Base-by-base conservation (phyloP, 2,113 vertebrate genomes). In the Odocoileus hemionus region DNA sequence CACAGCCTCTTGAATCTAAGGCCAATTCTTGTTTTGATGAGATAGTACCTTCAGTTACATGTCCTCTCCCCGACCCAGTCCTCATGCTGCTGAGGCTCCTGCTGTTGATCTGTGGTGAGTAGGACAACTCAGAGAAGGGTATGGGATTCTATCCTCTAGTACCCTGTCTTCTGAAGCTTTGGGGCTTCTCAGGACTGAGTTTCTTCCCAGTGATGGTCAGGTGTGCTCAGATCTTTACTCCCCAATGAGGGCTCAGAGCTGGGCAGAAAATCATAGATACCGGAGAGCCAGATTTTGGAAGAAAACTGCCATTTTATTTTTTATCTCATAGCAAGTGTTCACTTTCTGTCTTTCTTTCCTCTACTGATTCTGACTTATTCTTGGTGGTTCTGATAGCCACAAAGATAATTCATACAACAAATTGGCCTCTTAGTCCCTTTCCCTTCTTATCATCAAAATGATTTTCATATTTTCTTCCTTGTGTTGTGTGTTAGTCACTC, bases 51-150 rank as follows among this genome's bases (percentile, higher is more conserved):
- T 21, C 28, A 5, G 14, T 39, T 30, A 10, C 74, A 64, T 43
- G 55, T 21, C 39, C 39, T 43, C 70, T 76, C 57, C 50, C 1
- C 0, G 8, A 19, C 39, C 85, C 47, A 8, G 58, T n/a, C 97
- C 85, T 82, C 94, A 98, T 98, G 98, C 84, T 92, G 39, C 92
- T 57, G 28, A 64, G 57, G 45, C 50, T 97, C 47, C 28, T 97
- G 97, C 94, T 97, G 39, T 3, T 97, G 50, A 33, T 96, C 84
- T 98, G 87, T 19, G 98, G 98, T 98, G 86, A 98, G 98, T 97
- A 25, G 60, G 14, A 17, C 4, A 13, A 21, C 60, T 13, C 25
- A 8, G 47, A 79, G 19, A 3, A 7, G 88, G 54, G 19, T 33
- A 0, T 52, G 61, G 60, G 88, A 4, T 9, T 16, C 11, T 15